These are phyloP conservation scores for Macaria liturata DNA, from an alignment of 2,888 invertebrate species.

Conservation along the genomic window DNA sequence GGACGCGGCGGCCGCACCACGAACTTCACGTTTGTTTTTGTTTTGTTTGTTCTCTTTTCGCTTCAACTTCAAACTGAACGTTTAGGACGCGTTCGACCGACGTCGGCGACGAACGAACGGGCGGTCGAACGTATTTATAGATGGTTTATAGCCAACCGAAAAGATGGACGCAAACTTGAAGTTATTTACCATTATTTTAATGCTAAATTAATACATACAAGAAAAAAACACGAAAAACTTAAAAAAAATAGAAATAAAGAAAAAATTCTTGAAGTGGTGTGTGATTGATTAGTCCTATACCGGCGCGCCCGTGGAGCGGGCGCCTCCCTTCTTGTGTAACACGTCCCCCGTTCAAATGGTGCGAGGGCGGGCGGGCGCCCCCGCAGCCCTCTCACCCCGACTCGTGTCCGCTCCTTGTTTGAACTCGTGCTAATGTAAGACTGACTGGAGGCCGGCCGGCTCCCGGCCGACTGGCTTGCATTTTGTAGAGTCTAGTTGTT, in stretches of 20 bases:
- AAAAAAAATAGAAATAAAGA: constrained; percentile 78
- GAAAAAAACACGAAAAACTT: constrained; percentile 63
- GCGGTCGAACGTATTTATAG: constrained; percentile 42
- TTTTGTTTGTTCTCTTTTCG: constrained; percentile 79
- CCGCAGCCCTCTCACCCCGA: constrained; percentile 13
- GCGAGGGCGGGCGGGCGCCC: constrained; percentile 7
- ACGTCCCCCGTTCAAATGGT: constrained; percentile 70
- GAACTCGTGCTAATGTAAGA: constrained; percentile 59
- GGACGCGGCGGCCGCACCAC: constrained; percentile 50
- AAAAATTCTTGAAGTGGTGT: constrained; percentile 79
- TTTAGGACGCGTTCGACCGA: constrained; percentile 59
- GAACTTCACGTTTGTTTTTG: constrained; percentile 76
- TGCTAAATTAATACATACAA: constrained; percentile 81
- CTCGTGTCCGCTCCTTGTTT: constrained; percentile 37
- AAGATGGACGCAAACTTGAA: constrained; percentile 77
- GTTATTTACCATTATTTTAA: constrained; percentile 79
- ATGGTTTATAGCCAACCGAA: constrained; percentile 62
- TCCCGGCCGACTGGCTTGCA: constrained; percentile 67
- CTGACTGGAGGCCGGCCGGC: constrained; percentile 62
- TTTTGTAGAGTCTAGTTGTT: constrained; percentile 66
- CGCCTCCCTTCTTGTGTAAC: constrained; percentile 66
- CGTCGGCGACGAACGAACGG: constrained; percentile 54
- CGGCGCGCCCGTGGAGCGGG: constrained; percentile 36
- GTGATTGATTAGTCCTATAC: constrained; percentile 74
- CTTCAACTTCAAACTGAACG: constrained; percentile 63